Conservation (phyloP, 2,888 invertebrate species). For the Corythucha ciliata region DNA sequence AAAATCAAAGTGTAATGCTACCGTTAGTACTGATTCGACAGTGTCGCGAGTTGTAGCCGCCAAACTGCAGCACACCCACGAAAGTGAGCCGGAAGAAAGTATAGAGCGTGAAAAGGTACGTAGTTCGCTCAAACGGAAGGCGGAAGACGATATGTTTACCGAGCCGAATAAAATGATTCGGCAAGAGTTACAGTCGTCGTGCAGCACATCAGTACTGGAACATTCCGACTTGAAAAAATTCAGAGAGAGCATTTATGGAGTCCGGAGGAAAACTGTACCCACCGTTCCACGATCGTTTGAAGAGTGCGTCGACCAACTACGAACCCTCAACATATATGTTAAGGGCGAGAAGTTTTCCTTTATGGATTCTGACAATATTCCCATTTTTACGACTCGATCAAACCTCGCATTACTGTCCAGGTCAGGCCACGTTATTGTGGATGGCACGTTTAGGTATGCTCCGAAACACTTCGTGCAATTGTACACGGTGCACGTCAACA, state of each 20-base stretch:
- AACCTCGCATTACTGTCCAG: too few relatives aligned
- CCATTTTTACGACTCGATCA: not conserved
- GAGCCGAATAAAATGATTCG: too few relatives aligned
- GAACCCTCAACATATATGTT: conserved; percentile 5
- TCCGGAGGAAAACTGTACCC: conserved; percentile 6
- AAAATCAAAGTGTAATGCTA: too few relatives aligned
- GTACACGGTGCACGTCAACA: too few relatives aligned
- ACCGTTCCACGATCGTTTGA: conserved; percentile 3
- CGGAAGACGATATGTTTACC: conserved; percentile 6
- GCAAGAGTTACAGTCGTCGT: conserved; percentile 3
- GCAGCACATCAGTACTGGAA: conserved; percentile 2
- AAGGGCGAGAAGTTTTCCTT: conserved; percentile 6
- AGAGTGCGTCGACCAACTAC: conserved; percentile 10
- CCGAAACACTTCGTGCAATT: too few relatives aligned
- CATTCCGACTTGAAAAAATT: conserved; percentile 9
- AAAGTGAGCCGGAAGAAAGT: conserved; percentile 3
- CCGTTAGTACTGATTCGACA: too few relatives aligned
- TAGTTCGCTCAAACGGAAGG: too few relatives aligned
- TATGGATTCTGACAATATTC: conserved; percentile 4
- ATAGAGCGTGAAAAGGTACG: conserved; percentile 8
- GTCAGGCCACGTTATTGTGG: too few relatives aligned
- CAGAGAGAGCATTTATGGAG: conserved; percentile 9
- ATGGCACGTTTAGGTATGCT: too few relatives aligned
- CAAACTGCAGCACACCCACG: too few relatives aligned
- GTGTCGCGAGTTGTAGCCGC: too few relatives aligned